Evolutionary conservation across 2,113 vertebrate species (phyloP), one percentile per base, ranked within the genome.

Genomic region (Labeo rohita): DNA sequence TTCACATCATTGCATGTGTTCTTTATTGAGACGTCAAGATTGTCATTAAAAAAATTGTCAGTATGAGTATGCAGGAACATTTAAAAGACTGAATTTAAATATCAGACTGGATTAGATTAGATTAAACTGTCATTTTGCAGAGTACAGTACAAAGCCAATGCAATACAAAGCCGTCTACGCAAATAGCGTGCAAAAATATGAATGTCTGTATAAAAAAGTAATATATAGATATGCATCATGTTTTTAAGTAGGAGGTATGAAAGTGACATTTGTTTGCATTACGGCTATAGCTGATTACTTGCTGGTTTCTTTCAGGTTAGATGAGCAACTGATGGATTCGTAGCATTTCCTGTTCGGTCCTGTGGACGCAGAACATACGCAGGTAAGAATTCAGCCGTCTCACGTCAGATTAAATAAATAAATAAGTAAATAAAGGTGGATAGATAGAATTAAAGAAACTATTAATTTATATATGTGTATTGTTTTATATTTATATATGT

Each of bases 251-350:
- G 1, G 49, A 52, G 50, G 10, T 49, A 10, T 49, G 47, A 49
- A 52, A 52, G 13, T 7, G 13, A 68, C 13, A 68, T 68, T 70
- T 18, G 68, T 70, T 68, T 16, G 15, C 3, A 18, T 4, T 70
- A 2, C 0, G 4, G 16, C 36, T 72, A 16, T 43, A 18, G 15
- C 34, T 70, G 34, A 77, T 36, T 34, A 18, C 7, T 54, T 52
- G 1, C 8, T 56, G 47, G 36, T 77, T 52, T 54, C n/a, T 54
- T 77, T 39, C 52, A 59, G 76, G 52, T 59, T 16, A 59, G 23
- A 78, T 78, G 76, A 59, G 76, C 34, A 6, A 1, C 50, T 78
- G 52, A 78, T 78, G 76, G 76, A 43, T 78, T 39, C 8, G 23
- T 56, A 39, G 34, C 28, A 6, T 39, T 12, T 78, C 28, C 50